These are phyloP conservation scores for Globia sparganii DNA, from an alignment of 2,888 invertebrate species.

Conservation along the genomic window DNA sequence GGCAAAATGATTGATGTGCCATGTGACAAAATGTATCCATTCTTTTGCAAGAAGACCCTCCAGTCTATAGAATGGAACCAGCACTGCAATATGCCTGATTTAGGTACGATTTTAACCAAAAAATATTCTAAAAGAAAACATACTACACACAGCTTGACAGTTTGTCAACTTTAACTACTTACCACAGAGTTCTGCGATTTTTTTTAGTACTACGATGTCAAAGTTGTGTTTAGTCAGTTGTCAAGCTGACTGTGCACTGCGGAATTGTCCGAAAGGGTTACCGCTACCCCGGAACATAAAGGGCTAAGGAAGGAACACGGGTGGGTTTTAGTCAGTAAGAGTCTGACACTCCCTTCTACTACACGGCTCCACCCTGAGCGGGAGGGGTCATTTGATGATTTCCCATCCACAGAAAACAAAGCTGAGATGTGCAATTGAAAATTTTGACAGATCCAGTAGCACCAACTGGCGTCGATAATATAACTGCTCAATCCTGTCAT, in stretches of 20 bases:
- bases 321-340: no score
- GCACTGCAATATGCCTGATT: constrained; percentile 29
- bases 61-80: constrained; percentile 37
- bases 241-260: background rate
- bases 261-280: no score
- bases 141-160: background rate
- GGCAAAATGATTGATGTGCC: background rate
- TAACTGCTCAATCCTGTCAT: background rate
- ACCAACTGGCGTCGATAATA: background rate
- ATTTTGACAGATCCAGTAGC: background rate
- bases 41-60: constrained; percentile 32
- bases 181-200: background rate
- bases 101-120: background rate
- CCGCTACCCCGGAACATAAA: no score
- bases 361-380: no score
- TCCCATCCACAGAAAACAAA: no score
- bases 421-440: no score
- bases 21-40: background rate
- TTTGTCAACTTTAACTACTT: background rate
- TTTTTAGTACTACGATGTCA: no score
- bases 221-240: no score
- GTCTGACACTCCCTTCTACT: no score
- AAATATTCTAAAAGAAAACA: background rate
- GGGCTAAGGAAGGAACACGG: no score
- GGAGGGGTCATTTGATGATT: no score